Conservation (phyloP, 92 coral and sea anemone species). For the Pocillopora meandrina region DNA sequence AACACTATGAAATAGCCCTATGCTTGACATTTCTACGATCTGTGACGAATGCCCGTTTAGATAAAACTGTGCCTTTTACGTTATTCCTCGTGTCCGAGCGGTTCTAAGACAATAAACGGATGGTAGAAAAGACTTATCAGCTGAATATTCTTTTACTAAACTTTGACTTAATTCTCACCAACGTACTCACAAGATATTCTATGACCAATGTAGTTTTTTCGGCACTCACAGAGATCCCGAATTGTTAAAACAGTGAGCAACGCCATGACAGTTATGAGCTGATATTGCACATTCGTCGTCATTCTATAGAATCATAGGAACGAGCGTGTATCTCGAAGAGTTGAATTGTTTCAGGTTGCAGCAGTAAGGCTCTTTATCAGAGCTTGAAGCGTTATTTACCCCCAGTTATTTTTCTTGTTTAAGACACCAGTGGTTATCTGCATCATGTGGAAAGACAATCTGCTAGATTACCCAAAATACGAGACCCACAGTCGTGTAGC, state of each 20-base stretch:
- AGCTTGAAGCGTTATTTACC: neutral
- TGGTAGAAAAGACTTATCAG: neutral
- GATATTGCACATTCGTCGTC: slow-evolving; percentile 1
- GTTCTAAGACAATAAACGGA: neutral
- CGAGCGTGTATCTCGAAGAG: neutral
- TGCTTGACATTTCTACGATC: no score
- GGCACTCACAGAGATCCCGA: slow-evolving; percentile 10
- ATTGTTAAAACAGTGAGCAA: slow-evolving; percentile 13
- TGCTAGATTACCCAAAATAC: no score
- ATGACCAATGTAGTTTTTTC: neutral
- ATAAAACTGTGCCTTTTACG: no score
- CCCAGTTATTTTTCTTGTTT: no score
- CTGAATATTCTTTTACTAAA: neutral
- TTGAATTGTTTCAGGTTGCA: no score
- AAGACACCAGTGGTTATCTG: no score
- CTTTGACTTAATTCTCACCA: neutral
- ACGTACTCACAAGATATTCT: neutral
- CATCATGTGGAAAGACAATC: no score
- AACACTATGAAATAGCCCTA: no score
- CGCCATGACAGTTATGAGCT: neutral
- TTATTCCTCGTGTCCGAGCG: neutral
- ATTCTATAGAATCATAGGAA: neutral
- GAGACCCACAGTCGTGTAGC: no score
- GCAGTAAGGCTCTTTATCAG: neutral
- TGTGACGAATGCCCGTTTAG: no score